A percentile compares a stretch with the other conserved stretches of the same genome.
Conservation (phyloP, 2,888 invertebrate genomes). For the Philopedon plagiatum region DNA sequence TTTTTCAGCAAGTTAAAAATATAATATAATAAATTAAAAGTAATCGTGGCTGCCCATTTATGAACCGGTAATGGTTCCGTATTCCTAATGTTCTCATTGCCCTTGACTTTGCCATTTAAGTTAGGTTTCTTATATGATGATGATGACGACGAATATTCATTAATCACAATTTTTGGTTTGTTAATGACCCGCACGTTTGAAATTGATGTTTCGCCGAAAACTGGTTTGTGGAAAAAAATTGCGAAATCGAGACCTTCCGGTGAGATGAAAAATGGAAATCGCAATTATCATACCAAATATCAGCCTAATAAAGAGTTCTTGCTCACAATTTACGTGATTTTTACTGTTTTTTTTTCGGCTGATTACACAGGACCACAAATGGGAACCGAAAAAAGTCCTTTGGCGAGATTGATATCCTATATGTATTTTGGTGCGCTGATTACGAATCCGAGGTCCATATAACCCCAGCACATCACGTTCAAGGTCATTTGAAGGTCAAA, state of each 20-base stretch:
- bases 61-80: neutral
- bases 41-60: slow-evolving; percentile 9
- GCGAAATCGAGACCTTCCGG: neutral
- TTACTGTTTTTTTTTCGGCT: no score
- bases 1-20: slow-evolving; percentile 10
- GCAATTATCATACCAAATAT: neutral
- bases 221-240: neutral
- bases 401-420: no score
- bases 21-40: neutral
- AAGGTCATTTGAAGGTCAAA: no score
- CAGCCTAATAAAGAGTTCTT: no score
- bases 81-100: slow-evolving; percentile 2
- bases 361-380: no score
- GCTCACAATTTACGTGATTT: no score
- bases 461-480: no score
- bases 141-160: slow-evolving; percentile 9
- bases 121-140: neutral
- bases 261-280: neutral
- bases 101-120: slow-evolving; percentile 18
- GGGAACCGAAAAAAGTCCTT: no score
- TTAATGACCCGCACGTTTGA: slow-evolving; percentile 2
- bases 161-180: slow-evolving; percentile 18
- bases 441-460: no score
- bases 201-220: neutral
- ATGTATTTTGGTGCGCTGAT: no score